Percentiles rank a stretch among this genome's conserved stretches.
phyloP scores from a whole-genome alignment of 2,797 vertebrate species.

The Danio aesculapii region DNA sequence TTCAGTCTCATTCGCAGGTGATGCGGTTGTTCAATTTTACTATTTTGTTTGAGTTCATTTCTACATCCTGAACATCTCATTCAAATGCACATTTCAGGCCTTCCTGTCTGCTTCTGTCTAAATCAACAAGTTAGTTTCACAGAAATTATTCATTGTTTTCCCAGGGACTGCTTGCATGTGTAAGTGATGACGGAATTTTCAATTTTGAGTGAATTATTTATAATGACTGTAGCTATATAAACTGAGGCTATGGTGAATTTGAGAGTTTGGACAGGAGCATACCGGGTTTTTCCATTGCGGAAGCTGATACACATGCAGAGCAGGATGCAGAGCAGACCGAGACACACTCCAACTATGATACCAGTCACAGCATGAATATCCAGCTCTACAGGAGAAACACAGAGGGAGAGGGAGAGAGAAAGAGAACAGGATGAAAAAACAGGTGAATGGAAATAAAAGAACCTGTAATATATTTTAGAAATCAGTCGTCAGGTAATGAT shows the following conservation, averaged over 20 bases:
- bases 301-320: slow-evolving; percentile 97
- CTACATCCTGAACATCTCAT: no score
- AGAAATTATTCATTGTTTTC: background rate
- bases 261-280: slow-evolving; percentile 38
- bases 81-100: no score
- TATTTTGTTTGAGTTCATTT: no score
- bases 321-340: slow-evolving; percentile 93
- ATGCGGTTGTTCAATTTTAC: no score
- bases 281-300: slow-evolving; percentile 89
- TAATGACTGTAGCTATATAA: background rate
- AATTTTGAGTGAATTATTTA: background rate
- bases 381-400: slow-evolving; percentile 79
- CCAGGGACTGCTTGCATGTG: background rate
- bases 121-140: background rate
- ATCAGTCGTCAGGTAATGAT: slow-evolving; percentile 6
- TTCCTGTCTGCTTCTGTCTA: no score
- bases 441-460: background rate
- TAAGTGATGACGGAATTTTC: background rate
- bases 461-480: background rate
- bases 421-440: background rate
- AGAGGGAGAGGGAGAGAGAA: background rate
- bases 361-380: slow-evolving; percentile 94
- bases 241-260: background rate
- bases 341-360: slow-evolving; percentile 95
- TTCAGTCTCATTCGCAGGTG: no score